Evolutionary conservation across 2,888 invertebrate species (phyloP), one percentile per base, ranked within the genome.

Genomic region (Prenolepis imparis): DNA sequence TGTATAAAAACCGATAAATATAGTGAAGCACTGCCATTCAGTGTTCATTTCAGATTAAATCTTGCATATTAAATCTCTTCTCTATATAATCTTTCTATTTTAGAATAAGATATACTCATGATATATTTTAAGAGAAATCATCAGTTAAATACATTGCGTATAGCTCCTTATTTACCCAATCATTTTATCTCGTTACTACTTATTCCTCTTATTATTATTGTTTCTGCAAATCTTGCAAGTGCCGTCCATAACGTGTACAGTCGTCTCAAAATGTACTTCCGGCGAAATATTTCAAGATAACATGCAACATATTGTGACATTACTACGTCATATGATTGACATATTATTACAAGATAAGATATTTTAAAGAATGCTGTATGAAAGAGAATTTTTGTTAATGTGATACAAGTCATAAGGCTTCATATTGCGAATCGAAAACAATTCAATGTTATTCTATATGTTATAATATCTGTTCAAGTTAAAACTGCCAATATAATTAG

Each of bases 31-130:
- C 73, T 75, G 74, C 55, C 81, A 72, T 82, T 67, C 72, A 21
- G 63, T 78, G 36, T 87, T 88, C 74, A 66, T 57, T 75, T 87
- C 78, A 24, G 57, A 67, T 21, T 44, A 63, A 36, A 78, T 44
- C 8, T 28, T 67, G 15, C 32, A 44, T 28, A 28, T 28, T 28
- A 28, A 28, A 28, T 28, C 28, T 28, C 28, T 68, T 70, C 59
- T n/a, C 52, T 52, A n/a, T 52, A 3, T 78, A 44, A 80, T 72
- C 59, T 59, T 70, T 48, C 4, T 36, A 80, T 48, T 24, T 36
- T 72, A 61, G 18, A 11, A 12, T 80, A 70, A 24, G 1, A 12
- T 18, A 36, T 57, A n/a, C 24, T 66, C 15, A 24, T 8, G 21
- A 77, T 24, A 52, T n/a, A 52, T 77, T 55, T 41, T 39, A 18